A percentile compares a stretch with the other conserved stretches of the same genome.
phyloP scores from a whole-genome alignment of 2,797 vertebrate genomes.

The Hydrophis major region DNA sequence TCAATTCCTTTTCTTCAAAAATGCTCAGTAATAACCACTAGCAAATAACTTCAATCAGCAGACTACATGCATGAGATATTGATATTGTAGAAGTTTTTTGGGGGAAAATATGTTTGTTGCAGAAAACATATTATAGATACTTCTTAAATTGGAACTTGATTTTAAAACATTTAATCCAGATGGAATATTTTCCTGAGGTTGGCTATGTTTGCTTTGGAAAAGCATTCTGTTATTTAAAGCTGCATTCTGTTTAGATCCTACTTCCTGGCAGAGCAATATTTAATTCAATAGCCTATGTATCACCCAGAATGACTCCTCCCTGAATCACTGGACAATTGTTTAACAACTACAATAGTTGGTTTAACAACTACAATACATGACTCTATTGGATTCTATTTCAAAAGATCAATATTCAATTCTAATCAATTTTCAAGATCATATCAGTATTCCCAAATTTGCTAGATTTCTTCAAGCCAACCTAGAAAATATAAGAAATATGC shows the following conservation, averaged over 20 bases:
- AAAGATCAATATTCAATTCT: no score
- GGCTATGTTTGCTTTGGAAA: neutral
- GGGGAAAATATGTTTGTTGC: neutral
- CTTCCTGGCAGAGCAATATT: neutral
- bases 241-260: neutral
- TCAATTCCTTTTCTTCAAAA: constrained; percentile 58
- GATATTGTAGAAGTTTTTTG: neutral
- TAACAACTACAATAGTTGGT: neutral
- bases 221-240: neutral
- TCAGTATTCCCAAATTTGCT: neutral
- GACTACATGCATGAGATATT: neutral
- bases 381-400: neutral
- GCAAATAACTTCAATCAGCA: neutral
- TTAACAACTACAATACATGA: neutral
- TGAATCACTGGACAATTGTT: neutral
- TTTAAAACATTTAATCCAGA: neutral
- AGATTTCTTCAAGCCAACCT: neutral
- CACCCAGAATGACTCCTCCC: neutral
- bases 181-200: neutral
- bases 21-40: constrained; percentile 37
- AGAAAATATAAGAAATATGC: neutral
- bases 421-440: neutral
- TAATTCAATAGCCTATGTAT: neutral
- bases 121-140: neutral
- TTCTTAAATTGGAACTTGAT: constrained; percentile 6